A percentile compares a stretch with the other conserved stretches of the same genome.
Evolutionary conservation across 2,797 vertebrate species (phyloP).

Genomic region (Microtus obscurus): DNA sequence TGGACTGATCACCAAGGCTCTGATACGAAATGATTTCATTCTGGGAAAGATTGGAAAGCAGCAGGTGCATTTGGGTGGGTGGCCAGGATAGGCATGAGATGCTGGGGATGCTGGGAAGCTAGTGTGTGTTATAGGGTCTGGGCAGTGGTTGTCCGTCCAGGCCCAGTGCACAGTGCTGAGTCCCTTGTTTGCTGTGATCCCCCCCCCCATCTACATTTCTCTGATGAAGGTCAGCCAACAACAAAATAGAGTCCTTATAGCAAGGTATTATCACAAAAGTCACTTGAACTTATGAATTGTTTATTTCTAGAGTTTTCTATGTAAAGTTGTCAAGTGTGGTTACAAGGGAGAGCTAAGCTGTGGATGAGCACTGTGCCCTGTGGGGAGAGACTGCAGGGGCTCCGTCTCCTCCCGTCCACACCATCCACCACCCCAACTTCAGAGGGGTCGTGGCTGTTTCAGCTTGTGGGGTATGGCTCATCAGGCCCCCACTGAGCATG

Average conservation of each 20-base stretch:
- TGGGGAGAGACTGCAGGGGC: background rate
- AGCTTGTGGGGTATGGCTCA: background rate
- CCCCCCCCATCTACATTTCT: too few species aligned
- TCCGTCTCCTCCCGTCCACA: background rate
- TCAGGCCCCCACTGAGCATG: background rate
- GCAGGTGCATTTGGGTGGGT: background rate
- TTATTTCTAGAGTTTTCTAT: background rate
- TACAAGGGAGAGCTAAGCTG: background rate
- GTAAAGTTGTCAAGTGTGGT: background rate
- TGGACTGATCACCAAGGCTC: background rate
- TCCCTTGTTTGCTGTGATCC: too few species aligned
- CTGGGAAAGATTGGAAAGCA: background rate
- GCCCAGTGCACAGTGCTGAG: too few species aligned
- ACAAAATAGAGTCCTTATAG: background rate
- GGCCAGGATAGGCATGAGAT: background rate
- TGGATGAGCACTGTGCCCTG: background rate
- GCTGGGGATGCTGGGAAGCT: background rate
- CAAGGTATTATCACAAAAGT: background rate
- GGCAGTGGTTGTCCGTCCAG: background rate
- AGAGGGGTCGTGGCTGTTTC: background rate
- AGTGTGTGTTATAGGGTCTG: accelerated
- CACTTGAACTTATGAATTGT: background rate
- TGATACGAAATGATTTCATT: background rate
- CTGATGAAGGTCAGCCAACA: background rate
- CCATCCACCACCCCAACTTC: background rate